Base-by-base conservation (phyloP, 2,888 invertebrate species). In the Myathropa florea region DNA sequence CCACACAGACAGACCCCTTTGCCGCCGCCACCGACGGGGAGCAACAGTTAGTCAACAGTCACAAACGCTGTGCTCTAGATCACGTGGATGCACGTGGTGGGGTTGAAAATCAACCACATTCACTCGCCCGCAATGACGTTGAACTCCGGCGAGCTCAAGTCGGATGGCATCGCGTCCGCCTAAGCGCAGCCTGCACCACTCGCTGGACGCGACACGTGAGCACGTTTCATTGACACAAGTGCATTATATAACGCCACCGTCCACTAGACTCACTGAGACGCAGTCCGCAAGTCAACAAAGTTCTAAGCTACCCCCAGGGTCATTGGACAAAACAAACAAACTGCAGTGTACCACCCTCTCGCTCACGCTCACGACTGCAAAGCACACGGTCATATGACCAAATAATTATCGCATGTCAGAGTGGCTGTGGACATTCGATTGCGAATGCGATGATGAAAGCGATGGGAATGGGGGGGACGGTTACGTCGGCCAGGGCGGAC, bases 211-310 rank as follows among this genome's bases (percentile, higher is more conserved):
- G 39, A 75, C 65, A 68, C 67, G 67, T 76, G 67, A 60, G 60
- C 76, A 76, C 76, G 76, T 76, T 76, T 53, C 33, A 76, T 46
- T 24, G 46, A 60, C 76, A 68, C 67, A 76, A 59, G 46, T 67
- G 28, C 60, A 46, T 76, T 76, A 60, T 46, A 60, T 46, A 76
- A 76, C 3, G 57, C 53, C 57, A 57, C 24, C 57, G 23, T 23
- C 57, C 24, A 24, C 46, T 46, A 59, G 21, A 23, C 59, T 18
- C 18, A 21, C 39, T 71, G 28, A 23, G 39, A n/a, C 28, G 4
- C 36, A 33, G 30, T 67, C 21, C 12, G 18, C 12, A 39, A 24
- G 12, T 36, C n/a, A n/a, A n/a, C n/a, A n/a, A n/a, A n/a, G n/a
- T n/a, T n/a, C 46, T 23, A 24, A 18, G 4, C 23, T 26, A 46